Evolutionary conservation across 2,113 vertebrate genomes (phyloP).

Genomic region (Tor tambroides): DNA sequence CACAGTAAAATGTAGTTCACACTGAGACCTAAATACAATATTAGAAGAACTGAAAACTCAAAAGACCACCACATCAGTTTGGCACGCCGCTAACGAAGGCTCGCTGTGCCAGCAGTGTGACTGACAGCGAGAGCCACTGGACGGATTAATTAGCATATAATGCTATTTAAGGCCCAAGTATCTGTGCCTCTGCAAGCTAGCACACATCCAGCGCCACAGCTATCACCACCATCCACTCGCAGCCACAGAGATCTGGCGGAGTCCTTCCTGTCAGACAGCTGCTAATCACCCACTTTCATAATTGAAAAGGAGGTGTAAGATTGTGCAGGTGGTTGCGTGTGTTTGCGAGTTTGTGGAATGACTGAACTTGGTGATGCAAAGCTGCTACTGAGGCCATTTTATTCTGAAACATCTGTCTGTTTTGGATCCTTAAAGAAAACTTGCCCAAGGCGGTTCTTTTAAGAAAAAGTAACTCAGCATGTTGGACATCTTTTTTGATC

Average conservation of each 20-base stretch:
- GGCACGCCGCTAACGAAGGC: background rate
- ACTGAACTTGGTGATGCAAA: conserved; percentile 21
- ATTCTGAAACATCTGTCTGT: conserved; percentile 27
- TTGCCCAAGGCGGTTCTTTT: conserved; percentile 35
- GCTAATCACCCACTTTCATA: conserved; percentile 14
- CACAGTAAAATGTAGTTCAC: background rate
- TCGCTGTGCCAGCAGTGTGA: conserved; percentile 16
- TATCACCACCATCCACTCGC: background rate
- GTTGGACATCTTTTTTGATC: conserved; percentile 42
- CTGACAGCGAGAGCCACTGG: conserved; percentile 16
- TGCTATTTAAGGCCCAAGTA: conserved; percentile 35
- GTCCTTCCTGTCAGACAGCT: conserved; percentile 16
- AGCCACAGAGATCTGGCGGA: background rate
- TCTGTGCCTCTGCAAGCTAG: conserved; percentile 42
- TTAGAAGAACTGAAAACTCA: background rate
- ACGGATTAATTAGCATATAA: conserved; percentile 33
- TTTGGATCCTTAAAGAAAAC: conserved; percentile 29
- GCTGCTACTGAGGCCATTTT: conserved; percentile 17
- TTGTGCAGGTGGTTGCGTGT: background rate
- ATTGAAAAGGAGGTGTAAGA: conserved; percentile 27
- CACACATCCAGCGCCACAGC: conserved; percentile 9
- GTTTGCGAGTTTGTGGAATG: background rate
- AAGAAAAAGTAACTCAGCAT: conserved; percentile 31
- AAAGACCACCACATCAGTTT: conserved; percentile 13
- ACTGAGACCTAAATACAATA: background rate